Percentiles rank a stretch among this genome's conserved stretches.
Evolutionary conservation across 2,113 vertebrate species (phyloP).

Genomic region (Sinocyclocheilus maitianheensis): DNA sequence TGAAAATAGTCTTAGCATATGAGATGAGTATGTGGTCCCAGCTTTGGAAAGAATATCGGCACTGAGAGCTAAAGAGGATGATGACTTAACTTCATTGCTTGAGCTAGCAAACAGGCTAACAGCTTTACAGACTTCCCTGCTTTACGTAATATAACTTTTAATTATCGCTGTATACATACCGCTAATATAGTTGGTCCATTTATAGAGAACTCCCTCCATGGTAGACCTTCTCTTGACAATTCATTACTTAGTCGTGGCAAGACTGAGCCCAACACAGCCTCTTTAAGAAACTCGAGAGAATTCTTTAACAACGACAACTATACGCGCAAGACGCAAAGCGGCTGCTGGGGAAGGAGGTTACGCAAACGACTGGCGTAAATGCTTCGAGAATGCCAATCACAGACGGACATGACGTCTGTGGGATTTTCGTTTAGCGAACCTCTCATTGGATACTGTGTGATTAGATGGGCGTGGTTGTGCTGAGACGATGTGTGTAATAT

Average conservation of each 20-base stretch:
- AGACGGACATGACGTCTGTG: constrained; percentile 43
- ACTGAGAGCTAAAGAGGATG: not conserved
- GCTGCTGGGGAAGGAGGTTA: constrained; percentile 16
- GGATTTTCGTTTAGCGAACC: not conserved
- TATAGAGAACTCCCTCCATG: constrained; percentile 95
- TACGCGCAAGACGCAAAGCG: too few relatives aligned
- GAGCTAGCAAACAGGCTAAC: constrained; percentile 61
- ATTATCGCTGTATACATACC: constrained; percentile 75
- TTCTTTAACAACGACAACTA: constrained; percentile 1
- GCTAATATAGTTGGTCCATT: constrained; percentile 98
- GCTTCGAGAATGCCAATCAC: constrained; percentile 60
- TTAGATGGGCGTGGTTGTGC: constrained; percentile 26
- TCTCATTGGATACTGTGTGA: constrained; percentile 20
- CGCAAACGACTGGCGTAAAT: constrained; percentile 62
- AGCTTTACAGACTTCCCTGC: constrained; percentile 5
- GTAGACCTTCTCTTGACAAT: constrained; percentile 57
- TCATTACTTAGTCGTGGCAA: constrained; percentile 70
- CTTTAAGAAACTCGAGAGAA: constrained; percentile 24
- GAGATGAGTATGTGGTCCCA: too few relatives aligned
- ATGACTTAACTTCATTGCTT: constrained; percentile 9
- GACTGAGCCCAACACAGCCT: not conserved
- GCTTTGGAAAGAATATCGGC: too few relatives aligned
- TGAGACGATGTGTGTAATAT: not conserved
- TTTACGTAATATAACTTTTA: not conserved
- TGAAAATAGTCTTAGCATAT: not conserved